phyloP scores from a whole-genome alignment of 92 coral and sea anemone genomes.

The Montipora capitata region DNA sequence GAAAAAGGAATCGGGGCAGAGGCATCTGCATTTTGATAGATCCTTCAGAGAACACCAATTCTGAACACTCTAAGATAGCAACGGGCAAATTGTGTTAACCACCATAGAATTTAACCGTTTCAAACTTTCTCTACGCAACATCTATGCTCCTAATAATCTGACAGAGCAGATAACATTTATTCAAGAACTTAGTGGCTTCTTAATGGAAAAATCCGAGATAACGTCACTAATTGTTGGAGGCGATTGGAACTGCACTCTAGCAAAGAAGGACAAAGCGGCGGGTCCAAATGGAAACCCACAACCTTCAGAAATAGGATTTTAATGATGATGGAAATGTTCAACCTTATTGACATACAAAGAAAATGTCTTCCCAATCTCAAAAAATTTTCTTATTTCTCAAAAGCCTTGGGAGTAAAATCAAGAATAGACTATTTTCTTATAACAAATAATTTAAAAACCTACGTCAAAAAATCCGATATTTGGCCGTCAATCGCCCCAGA shows the following conservation, averaged over 20 bases:
- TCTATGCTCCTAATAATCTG: background rate
- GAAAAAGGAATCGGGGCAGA: background rate
- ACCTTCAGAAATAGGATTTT: background rate
- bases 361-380: background rate
- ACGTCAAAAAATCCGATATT: background rate
- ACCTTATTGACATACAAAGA: background rate
- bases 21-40: slow-evolving; percentile 1
- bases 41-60: background rate
- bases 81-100: background rate
- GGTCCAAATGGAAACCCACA: background rate
- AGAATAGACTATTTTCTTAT: background rate
- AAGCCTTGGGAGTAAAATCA: background rate
- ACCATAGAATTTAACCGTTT: background rate
- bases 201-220: background rate
- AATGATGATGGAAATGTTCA: background rate
- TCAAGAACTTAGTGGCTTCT: background rate
- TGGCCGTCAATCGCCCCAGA: background rate
- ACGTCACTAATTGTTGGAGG: background rate
- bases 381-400: background rate
- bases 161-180: too few relatives aligned
- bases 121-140: background rate
- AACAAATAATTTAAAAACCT: background rate
- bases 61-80: slow-evolving; percentile 4
- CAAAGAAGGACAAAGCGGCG: slow-evolving; percentile 8
- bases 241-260: background rate